A percentile compares a stretch with the other conserved stretches of the same genome.
phyloP scores from a whole-genome alignment of 2,113 vertebrate species.

The Dascyllus trimaculatus region DNA sequence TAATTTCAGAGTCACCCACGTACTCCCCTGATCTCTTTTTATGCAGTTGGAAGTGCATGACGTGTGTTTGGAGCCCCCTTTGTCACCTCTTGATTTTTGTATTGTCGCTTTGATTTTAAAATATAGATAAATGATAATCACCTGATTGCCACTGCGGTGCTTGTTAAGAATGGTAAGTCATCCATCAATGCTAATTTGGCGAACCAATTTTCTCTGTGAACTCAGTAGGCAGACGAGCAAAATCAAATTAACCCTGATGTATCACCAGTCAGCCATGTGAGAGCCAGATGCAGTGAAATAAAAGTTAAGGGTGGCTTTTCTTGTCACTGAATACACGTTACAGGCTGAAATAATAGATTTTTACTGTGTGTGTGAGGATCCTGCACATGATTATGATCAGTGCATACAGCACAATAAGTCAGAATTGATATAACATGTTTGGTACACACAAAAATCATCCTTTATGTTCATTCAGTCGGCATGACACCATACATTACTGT shows the following conservation, averaged over 20 bases:
- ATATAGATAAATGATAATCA: slow-evolving; percentile 37
- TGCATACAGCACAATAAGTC: not conserved
- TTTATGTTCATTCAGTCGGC: not conserved
- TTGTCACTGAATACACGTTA: not conserved
- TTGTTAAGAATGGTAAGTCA: slow-evolving; percentile 35
- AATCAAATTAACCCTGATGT: slow-evolving; percentile 52
- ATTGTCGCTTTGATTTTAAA: slow-evolving; percentile 6
- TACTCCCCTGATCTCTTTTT: not conserved
- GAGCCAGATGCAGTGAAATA: slow-evolving; percentile 23
- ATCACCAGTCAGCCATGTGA: slow-evolving; percentile 21
- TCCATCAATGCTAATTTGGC: slow-evolving; percentile 49
- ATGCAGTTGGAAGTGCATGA: not conserved
- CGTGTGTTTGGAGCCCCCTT: not conserved
- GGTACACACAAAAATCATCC: not conserved
- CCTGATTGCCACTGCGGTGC: slow-evolving; percentile 9
- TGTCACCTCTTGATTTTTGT: not conserved
- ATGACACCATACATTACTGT: not conserved
- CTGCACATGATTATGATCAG: not conserved
- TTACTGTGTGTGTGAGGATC: not conserved
- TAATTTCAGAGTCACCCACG: slow-evolving; percentile 1
- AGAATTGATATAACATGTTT: not conserved
- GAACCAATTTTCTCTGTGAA: slow-evolving; percentile 19
- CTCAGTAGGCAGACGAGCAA: slow-evolving; percentile 28
- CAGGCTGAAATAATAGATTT: not conserved
- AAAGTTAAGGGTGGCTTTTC: not conserved